These are phyloP conservation scores for Corvus cornix DNA, from an alignment of 2,113 vertebrate species.

Conservation along the genomic window DNA sequence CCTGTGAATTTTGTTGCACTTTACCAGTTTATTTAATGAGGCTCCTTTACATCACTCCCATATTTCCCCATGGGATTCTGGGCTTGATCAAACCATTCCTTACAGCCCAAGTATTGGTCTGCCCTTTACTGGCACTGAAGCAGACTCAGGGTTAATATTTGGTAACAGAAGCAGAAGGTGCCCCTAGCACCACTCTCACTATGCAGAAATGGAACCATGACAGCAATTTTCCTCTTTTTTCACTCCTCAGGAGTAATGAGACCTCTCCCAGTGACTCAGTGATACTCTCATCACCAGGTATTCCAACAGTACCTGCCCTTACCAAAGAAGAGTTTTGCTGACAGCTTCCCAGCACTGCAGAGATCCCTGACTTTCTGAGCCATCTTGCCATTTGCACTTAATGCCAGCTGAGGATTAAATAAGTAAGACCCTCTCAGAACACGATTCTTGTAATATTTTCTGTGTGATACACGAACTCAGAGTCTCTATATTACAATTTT, in stretches of 20 bases:
- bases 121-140: neutral
- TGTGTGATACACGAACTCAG: rapidly evolving
- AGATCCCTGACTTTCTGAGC: neutral
- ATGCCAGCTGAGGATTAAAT: neutral
- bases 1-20: neutral
- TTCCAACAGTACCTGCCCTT: neutral
- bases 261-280: neutral
- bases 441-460: neutral
- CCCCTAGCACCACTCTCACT: rapidly evolving
- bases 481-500: neutral
- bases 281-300: neutral
- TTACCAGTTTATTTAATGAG: neutral
- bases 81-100: neutral
- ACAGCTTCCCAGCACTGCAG: neutral
- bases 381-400: neutral
- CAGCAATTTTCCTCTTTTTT: neutral
- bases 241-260: neutral
- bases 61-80: neutral
- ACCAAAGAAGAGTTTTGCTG: neutral
- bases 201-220: neutral
- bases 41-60: rapidly evolving
- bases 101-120: neutral
- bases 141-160: neutral
- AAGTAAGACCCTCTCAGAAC: neutral
- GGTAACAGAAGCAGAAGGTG: neutral